These are phyloP conservation scores for Tetragonula clypearis DNA, from an alignment of 1,140 invertebrate species.

Conservation along the genomic window DNA sequence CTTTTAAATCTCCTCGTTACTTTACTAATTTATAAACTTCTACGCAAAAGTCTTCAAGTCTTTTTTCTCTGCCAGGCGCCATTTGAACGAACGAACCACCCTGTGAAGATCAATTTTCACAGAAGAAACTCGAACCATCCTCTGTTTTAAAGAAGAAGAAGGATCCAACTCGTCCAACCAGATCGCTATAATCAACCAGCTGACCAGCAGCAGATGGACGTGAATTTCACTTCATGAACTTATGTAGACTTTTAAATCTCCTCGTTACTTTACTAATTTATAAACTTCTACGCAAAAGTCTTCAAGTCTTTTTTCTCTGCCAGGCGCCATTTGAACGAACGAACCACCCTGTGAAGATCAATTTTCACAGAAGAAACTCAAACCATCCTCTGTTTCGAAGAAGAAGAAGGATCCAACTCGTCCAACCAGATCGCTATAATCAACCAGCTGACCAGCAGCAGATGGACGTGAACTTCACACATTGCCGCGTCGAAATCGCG, in stretches of 20 bases:
- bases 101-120: not conserved
- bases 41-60: not conserved
- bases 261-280: not conserved
- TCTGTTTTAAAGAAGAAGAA: not conserved
- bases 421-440: too few relatives aligned
- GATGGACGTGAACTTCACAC: not conserved
- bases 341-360: not conserved
- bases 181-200: not conserved
- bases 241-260: too few relatives aligned
- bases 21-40: not conserved
- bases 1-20: not conserved
- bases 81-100: not conserved
- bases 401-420: not conserved
- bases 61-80: not conserved
- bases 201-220: not conserved
- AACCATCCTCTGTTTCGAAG: too few relatives aligned
- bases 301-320: too few relatives aligned
- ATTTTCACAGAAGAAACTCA: not conserved
- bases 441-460: not conserved
- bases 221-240: not conserved
- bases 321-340: not conserved
- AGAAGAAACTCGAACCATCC: too few relatives aligned
- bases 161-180: not conserved
- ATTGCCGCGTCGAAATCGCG: slow-evolving; percentile 49
- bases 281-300: not conserved